These are phyloP conservation scores for Nomada ferruginata DNA, from an alignment of 2,888 invertebrate genomes.

Conservation along the genomic window DNA sequence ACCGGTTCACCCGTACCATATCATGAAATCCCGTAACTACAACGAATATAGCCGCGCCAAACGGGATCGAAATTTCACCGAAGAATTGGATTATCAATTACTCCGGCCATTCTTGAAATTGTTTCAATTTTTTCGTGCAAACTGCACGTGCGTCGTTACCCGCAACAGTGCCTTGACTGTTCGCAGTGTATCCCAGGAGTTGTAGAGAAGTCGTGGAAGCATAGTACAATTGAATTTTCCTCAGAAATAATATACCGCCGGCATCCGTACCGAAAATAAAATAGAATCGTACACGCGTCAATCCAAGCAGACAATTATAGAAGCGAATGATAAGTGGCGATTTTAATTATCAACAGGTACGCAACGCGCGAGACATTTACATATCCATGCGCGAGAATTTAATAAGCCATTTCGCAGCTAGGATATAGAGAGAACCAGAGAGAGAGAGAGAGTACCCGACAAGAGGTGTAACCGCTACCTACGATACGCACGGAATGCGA, in stretches of 20 bases:
- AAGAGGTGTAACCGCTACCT: conserved; percentile 53
- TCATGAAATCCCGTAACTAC: conserved; percentile 43
- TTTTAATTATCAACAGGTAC: conserved; percentile 49
- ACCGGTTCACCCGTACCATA: conserved; percentile 58
- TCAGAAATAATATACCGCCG: neutral
- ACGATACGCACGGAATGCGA: conserved; percentile 61
- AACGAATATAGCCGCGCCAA: conserved; percentile 32
- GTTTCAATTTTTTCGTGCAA: neutral
- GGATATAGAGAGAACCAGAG: conserved; percentile 14
- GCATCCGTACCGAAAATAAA: neutral
- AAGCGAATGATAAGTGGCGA: conserved; percentile 30
- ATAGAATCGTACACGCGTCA: neutral
- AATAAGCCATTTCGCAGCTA: conserved; percentile 46
- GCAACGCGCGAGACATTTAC: conserved; percentile 15
- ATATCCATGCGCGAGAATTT: conserved; percentile 30
- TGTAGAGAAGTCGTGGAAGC: neutral
- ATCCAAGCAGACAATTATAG: conserved; percentile 19
- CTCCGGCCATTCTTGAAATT: neutral
- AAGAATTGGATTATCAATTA: conserved; percentile 71
- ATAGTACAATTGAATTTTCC: neutral
- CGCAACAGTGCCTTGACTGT: neutral
- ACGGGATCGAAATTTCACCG: conserved; percentile 56
- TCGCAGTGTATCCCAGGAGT: no score
- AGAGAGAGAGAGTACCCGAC: conserved; percentile 6
- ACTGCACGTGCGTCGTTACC: neutral